These are phyloP conservation scores for Meloidogyne exigua DNA, from an alignment of 1,140 invertebrate species.

Conservation along the genomic window DNA sequence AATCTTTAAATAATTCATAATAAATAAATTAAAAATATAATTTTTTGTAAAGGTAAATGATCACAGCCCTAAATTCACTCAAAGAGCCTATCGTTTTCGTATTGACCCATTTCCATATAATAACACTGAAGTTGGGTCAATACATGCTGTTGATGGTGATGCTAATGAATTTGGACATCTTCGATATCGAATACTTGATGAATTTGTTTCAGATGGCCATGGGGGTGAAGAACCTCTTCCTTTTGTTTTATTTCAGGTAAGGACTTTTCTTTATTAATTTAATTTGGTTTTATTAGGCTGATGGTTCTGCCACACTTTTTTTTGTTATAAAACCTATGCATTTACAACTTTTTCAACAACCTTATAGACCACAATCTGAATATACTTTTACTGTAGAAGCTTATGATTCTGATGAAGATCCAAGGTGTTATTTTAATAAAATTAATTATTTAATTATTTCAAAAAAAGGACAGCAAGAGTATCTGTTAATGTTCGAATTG, in stretches of 20 bases:
- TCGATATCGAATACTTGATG: constrained; percentile 50
- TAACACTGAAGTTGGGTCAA: constrained; percentile 50
- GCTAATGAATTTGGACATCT: constrained; percentile 43
- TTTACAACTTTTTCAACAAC: constrained; percentile 6
- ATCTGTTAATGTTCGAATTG: constrained; percentile 36
- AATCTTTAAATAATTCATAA: background rate
- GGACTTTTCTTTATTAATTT: too few relatives aligned
- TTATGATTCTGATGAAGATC: constrained; percentile 44
- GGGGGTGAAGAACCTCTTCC: constrained; percentile 35
- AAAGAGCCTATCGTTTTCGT: constrained; percentile 37
- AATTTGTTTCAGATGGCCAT: constrained; percentile 27
- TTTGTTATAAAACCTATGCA: constrained; percentile 31
- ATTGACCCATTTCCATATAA: constrained; percentile 46
- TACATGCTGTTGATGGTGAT: constrained; percentile 46
- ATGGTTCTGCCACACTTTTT: constrained; percentile 46
- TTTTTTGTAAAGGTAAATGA: constrained; percentile 32
- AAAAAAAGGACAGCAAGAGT: constrained; percentile 40
- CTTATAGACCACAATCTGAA: constrained; percentile 34
- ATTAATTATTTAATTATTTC: constrained; percentile 16
- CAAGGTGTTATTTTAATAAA: constrained; percentile 27
- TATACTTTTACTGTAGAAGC: constrained; percentile 52
- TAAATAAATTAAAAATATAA: too few relatives aligned
- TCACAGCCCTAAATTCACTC: constrained; percentile 39
- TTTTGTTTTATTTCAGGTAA: constrained; percentile 41
- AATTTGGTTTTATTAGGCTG: constrained; percentile 27